These are phyloP conservation scores for Drosophila emarginata DNA, from an alignment of 2,888 invertebrate genomes.

Conservation along the genomic window DNA sequence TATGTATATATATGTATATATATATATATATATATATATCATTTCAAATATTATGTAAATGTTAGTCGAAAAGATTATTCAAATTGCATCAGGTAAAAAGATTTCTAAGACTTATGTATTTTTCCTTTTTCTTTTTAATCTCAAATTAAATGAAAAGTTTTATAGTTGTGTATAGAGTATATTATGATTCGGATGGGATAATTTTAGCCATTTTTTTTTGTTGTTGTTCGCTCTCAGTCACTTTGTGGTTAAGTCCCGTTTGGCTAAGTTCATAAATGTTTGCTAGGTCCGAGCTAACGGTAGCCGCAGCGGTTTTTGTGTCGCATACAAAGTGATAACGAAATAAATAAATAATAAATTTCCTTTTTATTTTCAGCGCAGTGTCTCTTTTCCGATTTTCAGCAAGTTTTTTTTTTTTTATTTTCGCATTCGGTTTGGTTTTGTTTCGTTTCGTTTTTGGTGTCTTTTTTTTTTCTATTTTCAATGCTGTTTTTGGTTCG, in stretches of 20 bases:
- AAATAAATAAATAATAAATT: conserved; percentile 77
- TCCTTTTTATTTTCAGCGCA: conserved; percentile 67
- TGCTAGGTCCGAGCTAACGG: conserved; percentile 1
- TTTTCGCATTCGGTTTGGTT: not conserved
- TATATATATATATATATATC: no score
- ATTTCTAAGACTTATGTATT: no score
- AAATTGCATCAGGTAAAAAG: no score
- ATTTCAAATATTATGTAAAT: no score
- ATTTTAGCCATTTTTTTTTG: no score
- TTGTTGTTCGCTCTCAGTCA: conserved; percentile 40
- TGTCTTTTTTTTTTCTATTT: not conserved
- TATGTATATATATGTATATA: no score
- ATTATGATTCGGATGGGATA: not conserved
- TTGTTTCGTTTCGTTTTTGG: not conserved
- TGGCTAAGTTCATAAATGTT: conserved; percentile 68
- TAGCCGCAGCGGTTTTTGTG: conserved; percentile 45
- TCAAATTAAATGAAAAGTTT: no score
- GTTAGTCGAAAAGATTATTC: no score
- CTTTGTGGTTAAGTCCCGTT: conserved; percentile 54
- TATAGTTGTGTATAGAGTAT: not conserved
- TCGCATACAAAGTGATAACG: conserved; percentile 74
- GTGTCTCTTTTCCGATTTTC: conserved; percentile 54
- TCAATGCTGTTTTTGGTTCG: not conserved
- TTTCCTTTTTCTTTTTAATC: no score
- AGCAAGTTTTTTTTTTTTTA: conserved; percentile 50